Percentiles rank a stretch among this genome's conserved stretches.
Evolutionary conservation across 2,888 invertebrate species (phyloP).

Genomic region (Lymantria dispar): DNA sequence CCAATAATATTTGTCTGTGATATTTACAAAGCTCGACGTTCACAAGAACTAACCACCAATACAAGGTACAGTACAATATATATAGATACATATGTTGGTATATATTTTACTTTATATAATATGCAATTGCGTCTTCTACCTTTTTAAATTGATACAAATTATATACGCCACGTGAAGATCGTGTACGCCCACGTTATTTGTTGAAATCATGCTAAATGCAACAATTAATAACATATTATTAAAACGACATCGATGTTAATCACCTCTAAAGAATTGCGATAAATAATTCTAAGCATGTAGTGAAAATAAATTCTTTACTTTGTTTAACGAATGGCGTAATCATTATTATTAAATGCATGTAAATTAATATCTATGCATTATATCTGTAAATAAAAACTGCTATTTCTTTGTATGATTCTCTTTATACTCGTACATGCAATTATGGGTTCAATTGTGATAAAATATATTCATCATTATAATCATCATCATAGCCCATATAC

Average conservation of each 20-base stretch:
- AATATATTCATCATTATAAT: no score
- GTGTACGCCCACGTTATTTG: conserved; percentile 15
- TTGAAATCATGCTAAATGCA: conserved; percentile 17
- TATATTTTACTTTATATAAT: background rate
- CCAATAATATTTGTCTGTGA: no score
- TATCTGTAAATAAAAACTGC: no score
- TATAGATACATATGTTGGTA: no score
- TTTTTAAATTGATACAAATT: conserved; percentile 15
- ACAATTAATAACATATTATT: conserved; percentile 8
- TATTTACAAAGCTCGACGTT: no score
- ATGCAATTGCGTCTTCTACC: conserved; percentile 6
- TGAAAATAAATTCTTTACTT: background rate
- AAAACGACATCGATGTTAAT: conserved; percentile 6
- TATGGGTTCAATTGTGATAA: no score
- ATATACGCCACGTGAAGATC: conserved; percentile 25
- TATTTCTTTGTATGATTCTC: no score
- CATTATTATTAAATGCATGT: background rate
- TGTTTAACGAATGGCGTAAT: background rate
- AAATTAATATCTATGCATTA: background rate
- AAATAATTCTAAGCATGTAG: background rate
- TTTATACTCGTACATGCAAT: no score
- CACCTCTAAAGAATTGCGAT: conserved; percentile 3
- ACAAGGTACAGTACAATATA: no score
- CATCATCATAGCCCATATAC: no score
- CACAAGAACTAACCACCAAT: no score